Percentiles rank a stretch among this genome's conserved stretches.
Conservation (phyloP, 2,888 invertebrate genomes). For the Augiades crinisus region DNA sequence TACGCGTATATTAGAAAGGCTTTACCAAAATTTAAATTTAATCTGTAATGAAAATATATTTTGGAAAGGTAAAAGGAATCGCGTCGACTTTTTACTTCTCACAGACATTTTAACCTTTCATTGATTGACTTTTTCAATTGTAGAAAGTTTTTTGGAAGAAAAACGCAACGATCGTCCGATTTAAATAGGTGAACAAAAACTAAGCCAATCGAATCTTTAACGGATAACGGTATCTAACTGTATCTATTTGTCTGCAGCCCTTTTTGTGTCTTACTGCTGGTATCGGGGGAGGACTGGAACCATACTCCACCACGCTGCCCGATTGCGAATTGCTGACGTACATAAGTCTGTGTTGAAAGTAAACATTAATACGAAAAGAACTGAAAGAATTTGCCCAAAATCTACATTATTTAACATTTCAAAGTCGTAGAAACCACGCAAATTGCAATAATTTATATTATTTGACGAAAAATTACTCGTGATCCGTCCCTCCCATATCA, state of each 20-base stretch:
- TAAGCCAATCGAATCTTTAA: background rate
- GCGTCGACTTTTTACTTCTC: background rate
- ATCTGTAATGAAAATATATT: no score
- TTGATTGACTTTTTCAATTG: conserved; percentile 3
- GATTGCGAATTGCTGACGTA: no score
- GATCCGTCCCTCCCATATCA: background rate
- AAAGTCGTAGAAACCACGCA: background rate
- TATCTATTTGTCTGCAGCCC: background rate
- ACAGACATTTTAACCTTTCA: conserved; percentile 5
- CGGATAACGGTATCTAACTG: background rate
- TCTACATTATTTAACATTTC: no score
- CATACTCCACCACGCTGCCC: background rate
- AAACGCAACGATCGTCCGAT: background rate
- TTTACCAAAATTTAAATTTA: no score
- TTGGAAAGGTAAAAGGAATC: no score
- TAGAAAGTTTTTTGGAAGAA: background rate
- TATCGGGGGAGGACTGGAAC: background rate
- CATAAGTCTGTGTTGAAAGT: no score
- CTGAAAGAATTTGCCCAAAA: no score
- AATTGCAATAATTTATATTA: background rate
- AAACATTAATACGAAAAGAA: no score
- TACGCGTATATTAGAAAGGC: no score
- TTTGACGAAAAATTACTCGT: background rate
- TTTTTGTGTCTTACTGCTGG: no score
- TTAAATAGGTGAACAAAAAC: background rate